Percentiles rank a stretch among this genome's conserved stretches.
These are phyloP conservation scores for Melinopterus prodromus DNA, from an alignment of 2,888 invertebrate species.

Conservation along the genomic window DNA sequence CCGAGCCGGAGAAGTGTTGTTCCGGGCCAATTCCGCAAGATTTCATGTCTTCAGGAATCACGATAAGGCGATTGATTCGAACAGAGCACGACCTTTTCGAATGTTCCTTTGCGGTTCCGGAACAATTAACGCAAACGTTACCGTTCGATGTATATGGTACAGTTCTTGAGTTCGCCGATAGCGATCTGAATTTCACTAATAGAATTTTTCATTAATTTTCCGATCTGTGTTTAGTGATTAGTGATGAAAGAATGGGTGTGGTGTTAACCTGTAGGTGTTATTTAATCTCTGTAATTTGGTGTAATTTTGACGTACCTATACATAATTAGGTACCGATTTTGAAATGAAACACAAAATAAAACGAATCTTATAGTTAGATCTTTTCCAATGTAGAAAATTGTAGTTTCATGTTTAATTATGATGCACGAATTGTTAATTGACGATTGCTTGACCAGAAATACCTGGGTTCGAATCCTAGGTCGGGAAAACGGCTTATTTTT, in stretches of 20 bases:
- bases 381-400: too few species aligned
- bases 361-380: too few species aligned
- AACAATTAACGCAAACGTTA: not conserved
- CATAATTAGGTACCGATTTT: too few species aligned
- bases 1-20: not conserved
- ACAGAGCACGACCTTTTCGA: not conserved
- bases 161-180: not conserved
- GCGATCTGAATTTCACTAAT: not conserved
- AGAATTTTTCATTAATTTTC: not conserved
- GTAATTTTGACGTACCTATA: not conserved
- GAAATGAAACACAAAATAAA: too few species aligned
- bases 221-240: not conserved
- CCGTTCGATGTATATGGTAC: not conserved
- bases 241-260: not conserved
- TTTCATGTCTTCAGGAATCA: not conserved
- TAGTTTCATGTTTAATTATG: too few species aligned
- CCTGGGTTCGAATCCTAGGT: too few species aligned
- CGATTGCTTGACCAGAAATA: too few species aligned
- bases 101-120: not conserved
- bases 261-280: not conserved
- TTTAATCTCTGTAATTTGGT: not conserved
- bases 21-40: conserved; percentile 4
- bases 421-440: too few species aligned
- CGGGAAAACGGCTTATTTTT: too few species aligned
- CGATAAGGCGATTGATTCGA: not conserved